These are phyloP conservation scores for Sinocyclocheilus anshuiensis DNA, from an alignment of 2,113 vertebrate species.

Conservation along the genomic window DNA sequence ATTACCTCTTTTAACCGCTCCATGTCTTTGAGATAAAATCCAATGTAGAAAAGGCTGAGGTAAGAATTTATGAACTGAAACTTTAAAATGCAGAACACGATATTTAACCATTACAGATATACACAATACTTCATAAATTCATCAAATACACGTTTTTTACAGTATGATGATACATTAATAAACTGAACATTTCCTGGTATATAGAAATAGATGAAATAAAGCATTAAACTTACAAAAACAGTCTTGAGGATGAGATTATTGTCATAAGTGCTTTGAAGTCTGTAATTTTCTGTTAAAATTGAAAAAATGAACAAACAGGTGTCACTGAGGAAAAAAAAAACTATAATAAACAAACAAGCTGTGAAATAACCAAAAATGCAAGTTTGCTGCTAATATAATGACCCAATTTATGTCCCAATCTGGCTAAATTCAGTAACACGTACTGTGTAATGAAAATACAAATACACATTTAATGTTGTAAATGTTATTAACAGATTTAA, in stretches of 20 bases:
- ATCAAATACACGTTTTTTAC: background rate
- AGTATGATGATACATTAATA: background rate
- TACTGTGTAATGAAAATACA: background rate
- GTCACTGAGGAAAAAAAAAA: background rate
- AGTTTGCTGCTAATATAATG: background rate
- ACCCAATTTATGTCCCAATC: background rate
- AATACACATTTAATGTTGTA: background rate
- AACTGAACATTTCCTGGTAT: background rate
- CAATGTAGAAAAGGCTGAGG: conserved; percentile 99
- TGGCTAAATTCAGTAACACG: background rate
- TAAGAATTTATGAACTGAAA: conserved; percentile 99
- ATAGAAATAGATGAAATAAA: background rate
- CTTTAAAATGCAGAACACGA: conserved; percentile 69
- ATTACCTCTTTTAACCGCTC: conserved; percentile 96
- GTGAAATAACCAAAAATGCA: background rate
- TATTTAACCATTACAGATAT: background rate
- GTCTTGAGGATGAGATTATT: conserved; percentile 99
- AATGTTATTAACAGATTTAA: background rate
- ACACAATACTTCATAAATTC: background rate
- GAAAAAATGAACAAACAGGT: background rate
- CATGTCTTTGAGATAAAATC: conserved; percentile 99
- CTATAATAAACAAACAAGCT: conserved; percentile 23
- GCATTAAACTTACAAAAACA: conserved; percentile 86
- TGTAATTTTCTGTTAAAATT: conserved; percentile 86
- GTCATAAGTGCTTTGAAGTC: conserved; percentile 97